Conservation (phyloP, 2,113 vertebrate species). For the Austrofundulus limnaeus region DNA sequence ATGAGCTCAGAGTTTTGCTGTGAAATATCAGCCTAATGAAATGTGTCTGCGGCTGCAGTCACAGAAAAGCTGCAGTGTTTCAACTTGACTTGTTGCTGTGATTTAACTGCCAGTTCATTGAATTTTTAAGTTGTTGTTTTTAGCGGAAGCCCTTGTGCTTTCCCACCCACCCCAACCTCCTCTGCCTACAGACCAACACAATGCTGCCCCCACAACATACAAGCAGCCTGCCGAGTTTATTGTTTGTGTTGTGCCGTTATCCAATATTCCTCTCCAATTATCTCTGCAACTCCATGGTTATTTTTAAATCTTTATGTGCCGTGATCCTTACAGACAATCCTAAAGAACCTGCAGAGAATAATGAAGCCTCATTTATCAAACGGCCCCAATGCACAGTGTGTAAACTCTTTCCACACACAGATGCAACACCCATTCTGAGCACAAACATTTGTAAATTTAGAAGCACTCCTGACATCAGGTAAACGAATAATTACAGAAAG, state of each 20-base stretch:
- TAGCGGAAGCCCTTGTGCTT: too few species aligned
- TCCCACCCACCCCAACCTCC: not conserved
- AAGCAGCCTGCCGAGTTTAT: not conserved
- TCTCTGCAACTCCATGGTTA: slow-evolving; percentile 27
- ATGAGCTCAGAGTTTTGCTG: not conserved
- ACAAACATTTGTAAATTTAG: not conserved
- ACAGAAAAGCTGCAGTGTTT: slow-evolving; percentile 2
- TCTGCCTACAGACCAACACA: not conserved
- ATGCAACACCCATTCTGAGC: not conserved
- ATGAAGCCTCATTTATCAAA: slow-evolving; percentile 16
- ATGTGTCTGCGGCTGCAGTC: too few species aligned
- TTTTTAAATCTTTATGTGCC: slow-evolving; percentile 8
- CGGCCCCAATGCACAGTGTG: not conserved
- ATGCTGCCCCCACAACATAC: not conserved
- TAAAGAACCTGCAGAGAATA: not conserved
- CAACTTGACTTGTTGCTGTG: slow-evolving; percentile 3
- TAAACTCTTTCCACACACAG: too few species aligned
- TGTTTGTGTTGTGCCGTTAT: not conserved
- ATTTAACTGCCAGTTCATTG: not conserved
- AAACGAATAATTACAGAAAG: not conserved
- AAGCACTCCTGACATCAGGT: not conserved
- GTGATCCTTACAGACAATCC: not conserved
- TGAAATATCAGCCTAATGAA: not conserved
- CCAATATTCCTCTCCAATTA: slow-evolving; percentile 5
- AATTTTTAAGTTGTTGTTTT: not conserved